These are phyloP conservation scores for Dicentrarchus labrax DNA, from an alignment of 2,113 vertebrate genomes.

Conservation along the genomic window DNA sequence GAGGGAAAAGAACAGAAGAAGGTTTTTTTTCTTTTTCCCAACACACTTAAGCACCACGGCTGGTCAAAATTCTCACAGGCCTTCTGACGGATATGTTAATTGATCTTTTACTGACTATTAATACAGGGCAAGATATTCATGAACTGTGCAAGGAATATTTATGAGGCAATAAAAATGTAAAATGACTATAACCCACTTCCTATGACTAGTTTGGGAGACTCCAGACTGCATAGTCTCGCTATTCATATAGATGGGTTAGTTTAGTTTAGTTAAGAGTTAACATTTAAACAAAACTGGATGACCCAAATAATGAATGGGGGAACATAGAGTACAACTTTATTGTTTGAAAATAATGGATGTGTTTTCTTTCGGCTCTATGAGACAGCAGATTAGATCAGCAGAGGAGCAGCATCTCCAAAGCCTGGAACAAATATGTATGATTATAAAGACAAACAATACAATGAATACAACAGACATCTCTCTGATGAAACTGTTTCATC, in stretches of 20 bases:
- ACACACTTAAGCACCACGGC: background rate
- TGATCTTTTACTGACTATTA: conserved; percentile 82
- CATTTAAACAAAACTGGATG: background rate
- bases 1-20: conserved; percentile 42
- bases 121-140: conserved; percentile 80
- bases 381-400: background rate
- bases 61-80: conserved; percentile 65
- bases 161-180: conserved; percentile 81
- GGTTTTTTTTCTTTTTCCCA: background rate
- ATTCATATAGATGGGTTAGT: background rate
- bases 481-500: background rate
- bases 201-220: conserved; percentile 16
- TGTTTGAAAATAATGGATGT: background rate
- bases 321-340: background rate
- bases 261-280: too few species aligned
- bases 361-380: background rate
- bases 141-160: conserved; percentile 78
- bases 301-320: background rate
- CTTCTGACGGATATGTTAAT: conserved; percentile 81
- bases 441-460: background rate
- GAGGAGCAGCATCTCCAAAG: background rate
- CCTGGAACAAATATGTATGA: background rate
- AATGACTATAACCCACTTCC: conserved; percentile 58
- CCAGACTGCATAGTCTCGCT: conserved; percentile 2
- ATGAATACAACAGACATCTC: background rate